Percentiles rank a stretch among this genome's conserved stretches.
Evolutionary conservation across 2,797 vertebrate species (phyloP).

Genomic region (Pelodytes ibericus): DNA sequence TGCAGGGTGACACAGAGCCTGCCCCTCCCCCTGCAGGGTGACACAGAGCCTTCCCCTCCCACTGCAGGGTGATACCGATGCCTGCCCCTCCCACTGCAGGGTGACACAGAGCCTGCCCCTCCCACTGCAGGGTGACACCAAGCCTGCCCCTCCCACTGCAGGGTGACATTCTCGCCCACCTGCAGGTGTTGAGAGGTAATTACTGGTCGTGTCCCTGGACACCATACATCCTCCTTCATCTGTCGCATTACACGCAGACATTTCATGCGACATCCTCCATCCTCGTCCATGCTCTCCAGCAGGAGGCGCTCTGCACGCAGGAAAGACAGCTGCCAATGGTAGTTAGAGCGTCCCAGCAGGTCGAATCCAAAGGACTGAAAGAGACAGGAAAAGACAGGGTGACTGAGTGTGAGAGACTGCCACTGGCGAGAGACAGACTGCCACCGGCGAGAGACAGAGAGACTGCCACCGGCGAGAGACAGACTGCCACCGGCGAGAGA

Average conservation of each 20-base stretch:
- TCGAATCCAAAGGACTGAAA: constrained; percentile 80
- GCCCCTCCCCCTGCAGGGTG: neutral
- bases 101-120: neutral
- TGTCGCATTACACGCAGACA: constrained; percentile 78
- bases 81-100: neutral
- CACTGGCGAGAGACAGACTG: neutral
- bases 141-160: neutral
- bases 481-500: too few species aligned
- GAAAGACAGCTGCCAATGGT: constrained; percentile 85
- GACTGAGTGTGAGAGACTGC: neutral
- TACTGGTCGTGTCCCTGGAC: constrained; percentile 76
- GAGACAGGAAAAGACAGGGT: neutral
- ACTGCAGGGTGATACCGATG: neutral
- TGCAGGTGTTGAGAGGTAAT: constrained; percentile 82
- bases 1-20: neutral
- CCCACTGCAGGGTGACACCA: neutral
- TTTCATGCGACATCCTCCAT: constrained; percentile 78
- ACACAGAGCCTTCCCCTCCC: neutral
- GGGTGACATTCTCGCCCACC: constrained; percentile 58
- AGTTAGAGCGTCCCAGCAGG: constrained; percentile 77
- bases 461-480: too few species aligned
- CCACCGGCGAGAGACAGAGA: too few species aligned
- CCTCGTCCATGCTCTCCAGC: constrained; percentile 79
- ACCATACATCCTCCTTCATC: constrained; percentile 84
- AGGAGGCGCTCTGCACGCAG: constrained; percentile 75